phyloP scores from a whole-genome alignment of 2,888 invertebrate species.

The Xylota segnis region DNA sequence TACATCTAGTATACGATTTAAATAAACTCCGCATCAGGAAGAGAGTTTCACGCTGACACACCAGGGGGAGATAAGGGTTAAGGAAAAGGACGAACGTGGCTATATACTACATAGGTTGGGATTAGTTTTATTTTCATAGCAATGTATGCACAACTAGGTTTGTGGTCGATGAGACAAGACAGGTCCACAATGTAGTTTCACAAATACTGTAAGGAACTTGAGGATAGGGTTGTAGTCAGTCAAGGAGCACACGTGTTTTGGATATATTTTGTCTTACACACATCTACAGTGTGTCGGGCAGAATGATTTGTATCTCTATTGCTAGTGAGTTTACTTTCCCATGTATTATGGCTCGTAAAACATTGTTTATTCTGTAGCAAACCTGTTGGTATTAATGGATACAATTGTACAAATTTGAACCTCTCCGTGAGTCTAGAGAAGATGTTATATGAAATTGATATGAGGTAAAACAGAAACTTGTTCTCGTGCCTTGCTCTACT shows the following conservation, averaged over 20 bases:
- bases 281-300: neutral
- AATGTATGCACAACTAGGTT: slow-evolving; percentile 3
- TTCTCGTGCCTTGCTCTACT: no score
- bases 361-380: no score
- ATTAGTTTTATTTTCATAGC: slow-evolving; percentile 2
- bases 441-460: no score
- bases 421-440: no score
- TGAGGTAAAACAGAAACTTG: no score
- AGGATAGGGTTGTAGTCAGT: neutral
- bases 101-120: neutral
- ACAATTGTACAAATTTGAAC: no score
- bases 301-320: neutral
- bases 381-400: no score
- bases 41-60: neutral
- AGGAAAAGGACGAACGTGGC: neutral
- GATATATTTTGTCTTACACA: neutral
- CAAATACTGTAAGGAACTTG: slow-evolving; percentile 7
- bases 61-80: neutral
- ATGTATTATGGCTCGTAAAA: no score
- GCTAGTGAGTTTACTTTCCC: no score
- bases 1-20: slow-evolving; percentile 8
- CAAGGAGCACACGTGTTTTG: slow-evolving; percentile 10
- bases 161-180: slow-evolving; percentile 36
- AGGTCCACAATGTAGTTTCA: slow-evolving; percentile 24
- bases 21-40: slow-evolving; percentile 17